Conservation (phyloP, 2,113 vertebrate species). For the Hucho hucho region DNA sequence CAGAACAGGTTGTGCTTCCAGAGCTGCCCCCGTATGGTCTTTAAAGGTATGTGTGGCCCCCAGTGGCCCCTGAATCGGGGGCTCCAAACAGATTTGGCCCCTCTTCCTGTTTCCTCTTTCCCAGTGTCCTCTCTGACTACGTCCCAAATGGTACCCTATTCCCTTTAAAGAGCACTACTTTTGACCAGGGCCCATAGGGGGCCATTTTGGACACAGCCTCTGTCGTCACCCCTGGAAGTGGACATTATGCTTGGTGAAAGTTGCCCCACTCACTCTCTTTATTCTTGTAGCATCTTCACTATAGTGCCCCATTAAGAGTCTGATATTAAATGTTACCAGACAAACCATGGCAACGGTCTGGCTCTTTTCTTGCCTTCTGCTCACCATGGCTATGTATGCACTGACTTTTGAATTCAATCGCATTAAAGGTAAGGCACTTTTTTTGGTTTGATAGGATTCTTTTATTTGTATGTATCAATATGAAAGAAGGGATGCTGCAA, state of each 20-base stretch:
- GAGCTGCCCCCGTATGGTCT: neutral
- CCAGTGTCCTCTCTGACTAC: neutral
- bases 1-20: neutral
- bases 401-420: slow-evolving; percentile 20
- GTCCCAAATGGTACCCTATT: neutral
- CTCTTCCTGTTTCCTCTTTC: slow-evolving; percentile 61
- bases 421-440: slow-evolving; percentile 52
- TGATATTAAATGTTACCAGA: too few relatives aligned
- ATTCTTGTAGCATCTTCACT: neutral
- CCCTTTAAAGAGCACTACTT: too few relatives aligned
- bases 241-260: neutral
- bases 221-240: too few relatives aligned
- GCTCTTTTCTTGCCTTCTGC: slow-evolving; percentile 1
- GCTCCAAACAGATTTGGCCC: slow-evolving; percentile 61
- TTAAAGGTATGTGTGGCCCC: neutral
- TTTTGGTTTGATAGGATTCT: neutral
- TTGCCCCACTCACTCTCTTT: too few relatives aligned
- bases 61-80: slow-evolving; percentile 45
- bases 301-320: slow-evolving; percentile 4
- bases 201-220: too few relatives aligned
- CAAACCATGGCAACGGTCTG: slow-evolving; percentile 44
- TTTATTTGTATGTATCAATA: neutral
- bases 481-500: neutral
- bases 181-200: too few relatives aligned
- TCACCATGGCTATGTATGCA: slow-evolving; percentile 18